Evolutionary conservation across 2,888 invertebrate genomes (phyloP), one percentile per base, ranked within the genome.

Genomic region (Volucella inflata): DNA sequence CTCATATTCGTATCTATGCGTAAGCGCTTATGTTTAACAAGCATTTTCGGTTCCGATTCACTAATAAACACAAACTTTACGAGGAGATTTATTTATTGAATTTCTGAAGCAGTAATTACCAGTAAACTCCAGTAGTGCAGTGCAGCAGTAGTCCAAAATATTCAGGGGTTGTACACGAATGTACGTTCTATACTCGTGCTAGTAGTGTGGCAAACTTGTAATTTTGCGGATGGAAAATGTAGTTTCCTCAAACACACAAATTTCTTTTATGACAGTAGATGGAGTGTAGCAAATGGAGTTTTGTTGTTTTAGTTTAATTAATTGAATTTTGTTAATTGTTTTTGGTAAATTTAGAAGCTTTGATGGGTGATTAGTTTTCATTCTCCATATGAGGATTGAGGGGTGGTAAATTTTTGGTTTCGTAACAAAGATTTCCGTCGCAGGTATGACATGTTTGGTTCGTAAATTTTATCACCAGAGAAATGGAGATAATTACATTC

Each of bases 271-370:
- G 74, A 40, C 74, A 57, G 48, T 21, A 38, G 16, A 14, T 12
- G 30, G 16, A 30, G 51, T 51, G 17, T 44, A 10, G 40, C 8
- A 40, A 44, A 71, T 76, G 51, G 50, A 38, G n/a, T 59, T 75
- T 48, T 64, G 74, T 74, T 79, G 83, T 84, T 79, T 70, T 60
- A 79, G 68, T 70, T 70, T 79, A 84, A 79, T 84, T 75, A 75
- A 84, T 84, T 75, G 75, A 83, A 79, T 53, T 78, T 79, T 65
- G 74, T 79, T 84, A 70, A 84, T 84, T 83, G 79, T 68, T 83
- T 82, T 68, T 55, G 65, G 71, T 4, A 74, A 74, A 46, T 42
- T 42, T 48, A 40, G 55, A 74, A 46, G 21, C 38, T 46, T 44
- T 50, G 36, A 21, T 46, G 8, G 17, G 38, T 74, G 57, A 16